These are phyloP conservation scores for Oncorhynchus tshawytscha DNA, from an alignment of 2,113 vertebrate genomes.

Conservation along the genomic window DNA sequence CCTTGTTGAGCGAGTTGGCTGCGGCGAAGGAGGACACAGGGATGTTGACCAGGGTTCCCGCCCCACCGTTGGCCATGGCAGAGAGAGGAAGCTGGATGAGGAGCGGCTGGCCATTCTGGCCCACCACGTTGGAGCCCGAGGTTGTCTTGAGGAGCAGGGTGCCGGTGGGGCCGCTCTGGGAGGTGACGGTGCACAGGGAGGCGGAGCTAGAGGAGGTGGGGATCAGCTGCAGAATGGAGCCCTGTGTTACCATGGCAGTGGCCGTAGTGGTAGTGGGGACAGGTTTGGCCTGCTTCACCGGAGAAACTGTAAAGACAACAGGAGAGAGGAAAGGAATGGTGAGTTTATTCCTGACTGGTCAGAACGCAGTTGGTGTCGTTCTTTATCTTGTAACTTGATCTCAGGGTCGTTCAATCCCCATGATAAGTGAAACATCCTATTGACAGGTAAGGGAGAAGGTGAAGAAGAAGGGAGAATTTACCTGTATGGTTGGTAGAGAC, in stretches of 20 bases:
- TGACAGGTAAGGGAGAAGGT: not conserved
- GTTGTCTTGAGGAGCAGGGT: constrained; percentile 69
- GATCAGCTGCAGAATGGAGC: constrained; percentile 70
- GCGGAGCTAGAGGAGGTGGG: constrained; percentile 58
- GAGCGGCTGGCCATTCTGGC: constrained; percentile 62
- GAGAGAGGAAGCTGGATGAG: constrained; percentile 75
- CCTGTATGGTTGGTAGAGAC: constrained; percentile 51
- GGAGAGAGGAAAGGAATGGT: not conserved
- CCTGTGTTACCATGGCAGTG: constrained; percentile 59
- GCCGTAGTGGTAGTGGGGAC: constrained; percentile 21
- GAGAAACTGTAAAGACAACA: not conserved
- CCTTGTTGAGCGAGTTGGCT: constrained; percentile 62
- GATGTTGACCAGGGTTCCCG: constrained; percentile 70
- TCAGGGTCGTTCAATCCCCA: not conserved
- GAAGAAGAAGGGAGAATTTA: constrained; percentile 40
- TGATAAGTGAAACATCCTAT: not conserved
- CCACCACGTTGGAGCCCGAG: constrained; percentile 48
- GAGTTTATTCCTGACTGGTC: not conserved
- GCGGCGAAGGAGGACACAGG: constrained; percentile 69
- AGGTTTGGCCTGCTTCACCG: constrained; percentile 27
- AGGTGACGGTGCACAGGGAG: constrained; percentile 53
- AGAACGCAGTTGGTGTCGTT: not conserved
- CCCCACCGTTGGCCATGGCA: constrained; percentile 65
- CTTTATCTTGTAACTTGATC: not conserved
- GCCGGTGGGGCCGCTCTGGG: constrained; percentile 62